These are phyloP conservation scores for Sabellastarte sp. DNA, from an alignment of 2,888 invertebrate genomes.

Conservation along the genomic window DNA sequence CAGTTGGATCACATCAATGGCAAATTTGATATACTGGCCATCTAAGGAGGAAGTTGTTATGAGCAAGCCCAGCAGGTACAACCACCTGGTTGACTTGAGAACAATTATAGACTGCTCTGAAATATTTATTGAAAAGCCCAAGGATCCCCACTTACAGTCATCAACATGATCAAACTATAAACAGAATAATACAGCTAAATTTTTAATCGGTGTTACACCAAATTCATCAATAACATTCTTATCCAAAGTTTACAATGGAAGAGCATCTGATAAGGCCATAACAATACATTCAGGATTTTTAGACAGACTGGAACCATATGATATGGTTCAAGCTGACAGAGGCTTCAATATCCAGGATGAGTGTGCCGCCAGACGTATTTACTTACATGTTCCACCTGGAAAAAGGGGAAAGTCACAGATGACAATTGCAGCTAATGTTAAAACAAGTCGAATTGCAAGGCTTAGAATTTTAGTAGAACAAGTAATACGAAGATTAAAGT, in stretches of 20 bases:
- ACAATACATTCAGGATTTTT: not conserved
- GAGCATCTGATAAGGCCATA: slow-evolving; percentile 4
- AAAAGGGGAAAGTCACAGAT: not conserved
- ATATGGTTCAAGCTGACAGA: slow-evolving; percentile 7
- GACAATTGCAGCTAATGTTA: not conserved
- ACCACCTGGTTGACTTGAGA: not conserved
- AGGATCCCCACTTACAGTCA: not conserved
- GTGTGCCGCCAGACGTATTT: not conserved
- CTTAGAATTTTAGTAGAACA: slow-evolving; percentile 8
- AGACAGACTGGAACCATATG: slow-evolving; percentile 6
- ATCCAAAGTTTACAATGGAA: slow-evolving; percentile 1
- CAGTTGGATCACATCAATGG: not conserved
- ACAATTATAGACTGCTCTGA: not conserved
- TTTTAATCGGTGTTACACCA: slow-evolving; percentile 7
- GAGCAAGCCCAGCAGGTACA: not conserved
- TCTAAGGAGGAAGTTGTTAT: not conserved
- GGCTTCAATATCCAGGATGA: slow-evolving; percentile 9
- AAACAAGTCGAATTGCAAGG: slow-evolving; percentile 2
- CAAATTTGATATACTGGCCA: not conserved
- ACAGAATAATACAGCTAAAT: slow-evolving; percentile 14
- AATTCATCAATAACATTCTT: slow-evolving; percentile 10
- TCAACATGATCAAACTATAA: slow-evolving; percentile 13
- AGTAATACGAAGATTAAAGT: slow-evolving; percentile 6
- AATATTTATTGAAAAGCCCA: not conserved
- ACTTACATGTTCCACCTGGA: not conserved